Percentiles rank a stretch among this genome's conserved stretches.
Evolutionary conservation across 2,797 vertebrate genomes (phyloP).

Genomic region (Poecilia wingei): DNA sequence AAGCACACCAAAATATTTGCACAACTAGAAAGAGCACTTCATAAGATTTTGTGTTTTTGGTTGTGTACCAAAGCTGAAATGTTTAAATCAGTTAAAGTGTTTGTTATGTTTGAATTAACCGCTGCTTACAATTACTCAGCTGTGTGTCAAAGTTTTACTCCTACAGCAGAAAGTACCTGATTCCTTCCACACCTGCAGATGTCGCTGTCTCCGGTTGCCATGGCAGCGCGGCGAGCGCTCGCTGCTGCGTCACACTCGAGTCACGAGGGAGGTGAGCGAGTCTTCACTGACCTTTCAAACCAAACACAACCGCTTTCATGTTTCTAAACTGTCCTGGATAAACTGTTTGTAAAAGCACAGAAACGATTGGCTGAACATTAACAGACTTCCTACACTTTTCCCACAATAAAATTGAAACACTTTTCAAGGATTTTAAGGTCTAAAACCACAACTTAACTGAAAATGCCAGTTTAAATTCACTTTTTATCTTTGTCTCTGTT

Average conservation of each 20-base stretch:
- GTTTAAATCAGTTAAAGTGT: background rate
- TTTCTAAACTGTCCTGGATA: background rate
- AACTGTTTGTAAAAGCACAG: background rate
- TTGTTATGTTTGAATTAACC: background rate
- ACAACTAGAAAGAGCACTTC: too few relatives aligned
- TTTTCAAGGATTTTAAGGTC: too few relatives aligned
- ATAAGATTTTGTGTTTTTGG: too few relatives aligned
- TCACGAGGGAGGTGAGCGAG: constrained; percentile 74
- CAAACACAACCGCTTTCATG: background rate
- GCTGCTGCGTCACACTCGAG: constrained; percentile 76
- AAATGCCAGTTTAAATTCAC: too few relatives aligned
- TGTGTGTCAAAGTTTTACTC: background rate
- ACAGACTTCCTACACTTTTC: constrained; percentile 2
- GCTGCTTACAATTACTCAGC: background rate
- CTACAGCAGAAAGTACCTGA: background rate
- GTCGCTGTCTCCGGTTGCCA: constrained; percentile 60
- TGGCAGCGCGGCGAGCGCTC: constrained; percentile 65
- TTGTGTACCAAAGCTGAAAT: background rate
- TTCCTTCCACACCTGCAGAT: constrained; percentile 48
- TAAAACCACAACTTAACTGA: too few relatives aligned
- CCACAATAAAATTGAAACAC: too few relatives aligned
- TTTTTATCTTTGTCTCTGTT: too few relatives aligned
- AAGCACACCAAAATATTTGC: too few relatives aligned
- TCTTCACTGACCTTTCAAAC: background rate
- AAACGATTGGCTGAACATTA: constrained; percentile 40